phyloP scores from a whole-genome alignment of 2,888 invertebrate genomes.

The Ditylenchus weischeri region DNA sequence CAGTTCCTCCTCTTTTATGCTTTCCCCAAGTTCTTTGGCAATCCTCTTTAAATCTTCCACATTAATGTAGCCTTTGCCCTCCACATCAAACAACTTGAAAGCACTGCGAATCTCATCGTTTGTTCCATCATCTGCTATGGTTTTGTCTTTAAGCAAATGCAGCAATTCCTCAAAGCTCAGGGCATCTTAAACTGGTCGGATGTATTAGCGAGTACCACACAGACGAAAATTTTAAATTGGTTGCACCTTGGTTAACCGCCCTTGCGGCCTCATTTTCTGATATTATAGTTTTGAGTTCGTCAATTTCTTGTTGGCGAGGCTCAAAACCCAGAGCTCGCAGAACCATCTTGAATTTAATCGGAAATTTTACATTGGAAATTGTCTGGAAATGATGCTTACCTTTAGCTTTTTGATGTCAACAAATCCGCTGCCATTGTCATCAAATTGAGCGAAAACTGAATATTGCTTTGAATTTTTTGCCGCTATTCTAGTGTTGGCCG shows the following conservation, averaged over 20 bases:
- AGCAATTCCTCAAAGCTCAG: conserved; percentile 31
- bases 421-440: conserved; percentile 30
- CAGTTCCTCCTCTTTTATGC: conserved; percentile 29
- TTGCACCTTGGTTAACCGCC: conserved; percentile 23
- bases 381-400: conserved; percentile 5
- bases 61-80: conserved; percentile 32
- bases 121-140: conserved; percentile 13
- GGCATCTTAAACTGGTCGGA: conserved; percentile 20
- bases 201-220: neutral
- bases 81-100: conserved; percentile 32
- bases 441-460: conserved; percentile 37
- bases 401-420: conserved; percentile 37
- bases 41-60: conserved; percentile 34
- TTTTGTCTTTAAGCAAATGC: conserved; percentile 30
- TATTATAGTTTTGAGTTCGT: conserved; percentile 24
- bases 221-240: neutral
- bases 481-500: too few relatives aligned
- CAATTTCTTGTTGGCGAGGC: conserved; percentile 38
- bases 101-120: conserved; percentile 34
- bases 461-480: too few relatives aligned
- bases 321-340: conserved; percentile 41
- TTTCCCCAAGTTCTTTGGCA: conserved; percentile 34
- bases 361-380: too few relatives aligned
- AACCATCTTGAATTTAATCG: conserved; percentile 29
- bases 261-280: conserved; percentile 29